phyloP scores from a whole-genome alignment of 2,113 vertebrate genomes.

The Mastomys coucha region DNA sequence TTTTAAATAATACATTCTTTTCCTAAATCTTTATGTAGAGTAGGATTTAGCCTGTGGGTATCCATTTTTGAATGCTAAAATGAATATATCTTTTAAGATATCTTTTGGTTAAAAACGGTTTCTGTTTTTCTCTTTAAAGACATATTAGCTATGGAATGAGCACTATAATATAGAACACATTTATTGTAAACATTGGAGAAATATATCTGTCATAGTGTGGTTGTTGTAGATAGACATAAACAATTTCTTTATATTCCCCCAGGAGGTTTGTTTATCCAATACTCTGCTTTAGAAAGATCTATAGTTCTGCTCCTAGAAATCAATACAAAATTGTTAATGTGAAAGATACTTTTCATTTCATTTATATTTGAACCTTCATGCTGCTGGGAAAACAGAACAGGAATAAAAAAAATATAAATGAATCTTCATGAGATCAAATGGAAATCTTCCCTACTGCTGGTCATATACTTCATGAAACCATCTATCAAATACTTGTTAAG shows the following conservation, averaged over 20 bases:
- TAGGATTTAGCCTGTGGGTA: background rate
- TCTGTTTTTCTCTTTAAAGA: slow-evolving; percentile 48
- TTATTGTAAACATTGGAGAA: background rate
- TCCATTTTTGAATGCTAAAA: slow-evolving; percentile 28
- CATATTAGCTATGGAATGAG: background rate
- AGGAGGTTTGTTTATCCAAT: slow-evolving; percentile 26
- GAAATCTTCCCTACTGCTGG: slow-evolving; percentile 56
- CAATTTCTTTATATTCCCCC: slow-evolving; percentile 60
- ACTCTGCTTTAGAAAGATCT: slow-evolving; percentile 67
- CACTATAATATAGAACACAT: background rate
- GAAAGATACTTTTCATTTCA: slow-evolving; percentile 70
- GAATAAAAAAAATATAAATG: slow-evolving; percentile 78
- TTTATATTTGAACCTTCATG: slow-evolving; percentile 74
- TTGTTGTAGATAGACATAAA: background rate
- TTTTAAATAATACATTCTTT: background rate
- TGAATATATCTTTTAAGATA: background rate
- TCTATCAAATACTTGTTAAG: slow-evolving; percentile 76
- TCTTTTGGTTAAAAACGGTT: background rate
- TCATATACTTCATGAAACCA: slow-evolving; percentile 64
- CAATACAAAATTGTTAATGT: slow-evolving; percentile 69
- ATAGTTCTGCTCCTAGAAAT: slow-evolving; percentile 68
- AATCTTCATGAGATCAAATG: slow-evolving; percentile 67
- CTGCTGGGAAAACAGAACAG: slow-evolving; percentile 77
- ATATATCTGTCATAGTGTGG: background rate
- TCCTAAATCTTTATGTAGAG: background rate